Evolutionary conservation across 2,797 vertebrate species (phyloP).

Genomic region (Diglossa cyanea): DNA sequence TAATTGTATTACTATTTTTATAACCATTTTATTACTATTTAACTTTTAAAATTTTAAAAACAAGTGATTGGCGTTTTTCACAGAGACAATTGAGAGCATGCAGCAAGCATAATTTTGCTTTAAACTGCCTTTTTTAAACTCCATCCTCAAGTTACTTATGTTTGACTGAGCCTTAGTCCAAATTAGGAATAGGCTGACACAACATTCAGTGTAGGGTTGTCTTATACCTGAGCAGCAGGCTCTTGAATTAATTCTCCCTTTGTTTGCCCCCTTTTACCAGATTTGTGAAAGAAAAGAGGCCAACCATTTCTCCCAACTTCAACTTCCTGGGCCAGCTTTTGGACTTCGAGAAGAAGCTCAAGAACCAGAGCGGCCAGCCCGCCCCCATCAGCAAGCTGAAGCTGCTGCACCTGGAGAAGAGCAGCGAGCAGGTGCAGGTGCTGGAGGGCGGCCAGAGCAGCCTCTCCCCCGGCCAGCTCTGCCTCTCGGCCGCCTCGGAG

Average conservation of each 20-base stretch:
- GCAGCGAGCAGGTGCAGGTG: neutral
- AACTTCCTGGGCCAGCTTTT: conserved; percentile 96
- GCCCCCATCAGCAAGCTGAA: conserved; percentile 72
- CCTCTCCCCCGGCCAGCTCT: conserved; percentile 19
- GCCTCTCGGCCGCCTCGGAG: conserved; percentile 56
- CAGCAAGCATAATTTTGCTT: neutral
- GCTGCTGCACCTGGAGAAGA: conserved; percentile 72
- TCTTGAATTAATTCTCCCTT: neutral
- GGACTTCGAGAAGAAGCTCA: conserved; percentile 95
- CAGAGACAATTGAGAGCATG: neutral
- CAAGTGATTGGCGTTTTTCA: too few species aligned
- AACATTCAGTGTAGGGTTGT: neutral
- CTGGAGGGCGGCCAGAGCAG: conserved; percentile 35
- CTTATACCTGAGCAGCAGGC: neutral
- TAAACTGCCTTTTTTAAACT: neutral
- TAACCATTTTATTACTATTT: too few species aligned
- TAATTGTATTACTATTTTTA: too few species aligned
- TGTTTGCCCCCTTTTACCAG: conserved; percentile 62
- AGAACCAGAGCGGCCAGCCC: conserved; percentile 62
- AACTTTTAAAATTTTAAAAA: too few species aligned
- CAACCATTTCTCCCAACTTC: conserved; percentile 97
- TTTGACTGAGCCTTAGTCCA: neutral
- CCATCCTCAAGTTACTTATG: neutral
- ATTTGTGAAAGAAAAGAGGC: conserved; percentile 97
- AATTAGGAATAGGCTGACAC: neutral